phyloP scores from a whole-genome alignment of 2,888 invertebrate genomes.

The Polydrusus cervinus region DNA sequence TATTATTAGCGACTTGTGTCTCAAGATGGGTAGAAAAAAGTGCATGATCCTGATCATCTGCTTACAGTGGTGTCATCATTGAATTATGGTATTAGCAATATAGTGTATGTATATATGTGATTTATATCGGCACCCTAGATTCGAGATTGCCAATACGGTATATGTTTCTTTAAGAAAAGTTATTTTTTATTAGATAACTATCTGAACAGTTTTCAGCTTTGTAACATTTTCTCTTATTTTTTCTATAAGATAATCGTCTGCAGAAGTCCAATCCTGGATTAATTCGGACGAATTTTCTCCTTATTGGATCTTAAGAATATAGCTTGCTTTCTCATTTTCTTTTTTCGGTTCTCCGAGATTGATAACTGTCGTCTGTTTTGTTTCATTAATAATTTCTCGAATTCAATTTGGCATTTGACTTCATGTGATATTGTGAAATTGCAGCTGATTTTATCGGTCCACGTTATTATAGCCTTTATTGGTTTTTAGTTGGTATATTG shows the following conservation, averaged over 20 bases:
- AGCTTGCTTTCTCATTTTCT: constrained; percentile 39
- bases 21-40: too few species aligned
- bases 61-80: too few species aligned
- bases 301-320: constrained; percentile 46
- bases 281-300: constrained; percentile 31
- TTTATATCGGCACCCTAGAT: too few species aligned
- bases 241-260: background rate
- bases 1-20: too few species aligned
- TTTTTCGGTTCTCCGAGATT: constrained; percentile 38
- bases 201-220: too few species aligned
- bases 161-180: too few species aligned
- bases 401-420: constrained; percentile 70
- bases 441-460: constrained; percentile 65
- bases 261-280: constrained; percentile 19
- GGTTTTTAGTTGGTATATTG: constrained; percentile 66
- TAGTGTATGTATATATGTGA: too few species aligned
- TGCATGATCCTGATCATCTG: too few species aligned
- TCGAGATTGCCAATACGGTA: too few species aligned
- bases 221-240: too few species aligned
- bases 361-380: constrained; percentile 64
- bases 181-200: too few species aligned
- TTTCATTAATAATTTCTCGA: constrained; percentile 70
- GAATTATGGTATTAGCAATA: too few species aligned
- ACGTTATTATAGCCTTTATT: constrained; percentile 68
- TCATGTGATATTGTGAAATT: constrained; percentile 63